phyloP scores from a whole-genome alignment of 2,888 invertebrate genomes.

The Drosophila engyochracea region DNA sequence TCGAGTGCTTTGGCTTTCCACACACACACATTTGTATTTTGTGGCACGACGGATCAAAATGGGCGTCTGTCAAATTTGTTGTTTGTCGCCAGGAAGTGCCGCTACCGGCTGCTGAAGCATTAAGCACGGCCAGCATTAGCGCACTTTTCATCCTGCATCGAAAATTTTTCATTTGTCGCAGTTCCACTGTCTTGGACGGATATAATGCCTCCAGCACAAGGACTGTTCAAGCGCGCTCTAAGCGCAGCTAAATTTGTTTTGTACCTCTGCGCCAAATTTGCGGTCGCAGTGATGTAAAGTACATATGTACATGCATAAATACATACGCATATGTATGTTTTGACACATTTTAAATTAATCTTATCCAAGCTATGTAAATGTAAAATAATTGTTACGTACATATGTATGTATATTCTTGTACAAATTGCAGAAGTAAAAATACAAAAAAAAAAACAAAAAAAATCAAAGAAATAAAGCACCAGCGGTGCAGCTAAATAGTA shows the following conservation, averaged over 20 bases:
- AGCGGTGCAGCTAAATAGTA: constrained; percentile 53
- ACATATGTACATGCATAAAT: constrained; percentile 9
- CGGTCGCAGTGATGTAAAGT: constrained; percentile 40
- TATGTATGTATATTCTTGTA: constrained; percentile 57
- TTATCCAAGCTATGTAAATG: constrained; percentile 53
- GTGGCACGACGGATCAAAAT: constrained; percentile 57
- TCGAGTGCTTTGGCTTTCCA: constrained; percentile 40
- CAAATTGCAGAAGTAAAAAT: constrained; percentile 37
- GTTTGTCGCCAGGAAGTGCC: constrained; percentile 70
- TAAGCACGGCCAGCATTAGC: constrained; percentile 8
- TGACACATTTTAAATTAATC: constrained; percentile 53
- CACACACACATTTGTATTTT: constrained; percentile 70
- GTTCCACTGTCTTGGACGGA: constrained; percentile 49
- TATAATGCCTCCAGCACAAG: constrained; percentile 36
- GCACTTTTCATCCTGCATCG: constrained; percentile 59
- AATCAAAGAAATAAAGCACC: constrained; percentile 33
- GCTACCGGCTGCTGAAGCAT: constrained; percentile 19
- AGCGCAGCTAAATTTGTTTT: constrained; percentile 70
- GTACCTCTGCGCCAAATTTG: constrained; percentile 39
- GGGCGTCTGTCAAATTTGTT: constrained; percentile 66
- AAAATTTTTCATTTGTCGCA: constrained; percentile 78
- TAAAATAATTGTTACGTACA: constrained; percentile 51
- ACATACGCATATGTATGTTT: constrained; percentile 31
- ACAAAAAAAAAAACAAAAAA: constrained; percentile 42
- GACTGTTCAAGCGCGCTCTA: constrained; percentile 49